Base-by-base conservation (phyloP, 2,888 invertebrate genomes). In the Linnaemya vulpina region DNA sequence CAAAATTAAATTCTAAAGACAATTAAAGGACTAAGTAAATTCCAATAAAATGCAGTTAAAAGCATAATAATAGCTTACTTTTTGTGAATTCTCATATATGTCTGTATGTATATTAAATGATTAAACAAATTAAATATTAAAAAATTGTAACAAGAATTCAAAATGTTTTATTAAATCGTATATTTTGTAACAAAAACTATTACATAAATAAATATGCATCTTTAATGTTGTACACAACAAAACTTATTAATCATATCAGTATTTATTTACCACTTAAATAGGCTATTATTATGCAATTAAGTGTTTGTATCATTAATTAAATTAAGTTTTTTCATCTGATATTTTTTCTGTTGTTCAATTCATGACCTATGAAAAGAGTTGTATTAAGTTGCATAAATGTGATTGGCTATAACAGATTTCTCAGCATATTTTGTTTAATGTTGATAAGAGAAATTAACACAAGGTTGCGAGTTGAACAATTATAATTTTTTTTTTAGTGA, bases 251-350 rank as follows among this genome's bases (percentile, higher is more conserved):
- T 49, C 25, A 43, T 55, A 40, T 58, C 13, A 25, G 7, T 55
- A 40, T 40, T 30, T 60, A 11, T 46, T 46, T 46, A n/a, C 15
- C 46, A n/a, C 46, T n/a, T 46, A 4, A 46, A n/a, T 46, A 46
- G 4, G 70, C 78, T 70, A 62, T 62, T 78, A 63, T 63, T 78
- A 25, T 71, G 63, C 62, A 20, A n/a, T 43, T 35, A 35, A 43
- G n/a, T 78, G 62, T 63, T 71, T 4, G n/a, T 46, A 58, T 58
- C 46, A 43, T 10, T 76, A 30, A 65, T 51, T 53, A 46, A 46
- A 46, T 46, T 46, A 46, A 46, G 46, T 5, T 46, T 46, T 46
- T 46, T n/a, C 1, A n/a, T n/a, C n/a, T n/a, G n/a, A n/a, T n/a
- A n/a, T n/a, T 15, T 46, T 30, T 30, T 30, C 5, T 30, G 5